A percentile compares a stretch with the other conserved stretches of the same genome.
These are phyloP conservation scores for Druon quercuslanigerum DNA, from an alignment of 1,140 invertebrate genomes.

Conservation along the genomic window DNA sequence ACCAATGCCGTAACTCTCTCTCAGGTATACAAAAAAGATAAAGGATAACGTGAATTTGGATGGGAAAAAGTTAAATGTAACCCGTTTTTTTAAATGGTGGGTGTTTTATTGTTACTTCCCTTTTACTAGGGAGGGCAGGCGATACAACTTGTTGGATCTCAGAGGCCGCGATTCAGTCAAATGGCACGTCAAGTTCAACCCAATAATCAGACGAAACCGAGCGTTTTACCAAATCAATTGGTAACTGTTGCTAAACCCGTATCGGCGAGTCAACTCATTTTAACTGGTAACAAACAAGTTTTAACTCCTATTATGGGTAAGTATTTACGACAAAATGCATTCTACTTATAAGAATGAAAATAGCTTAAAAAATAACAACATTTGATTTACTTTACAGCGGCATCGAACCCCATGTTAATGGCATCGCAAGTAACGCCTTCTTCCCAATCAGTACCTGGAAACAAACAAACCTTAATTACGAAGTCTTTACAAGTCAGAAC, in stretches of 20 bases:
- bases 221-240: conserved; percentile 71
- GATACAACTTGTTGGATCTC: conserved; percentile 79
- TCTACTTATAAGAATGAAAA: background rate
- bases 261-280: conserved; percentile 75
- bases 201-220: conserved; percentile 72
- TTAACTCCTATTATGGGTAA: conserved; percentile 79
- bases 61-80: no score
- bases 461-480: conserved; percentile 72
- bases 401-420: conserved; percentile 73
- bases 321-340: conserved; percentile 45
- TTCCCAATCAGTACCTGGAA: conserved; percentile 70
- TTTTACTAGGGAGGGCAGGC: conserved; percentile 71
- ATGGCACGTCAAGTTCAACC: conserved; percentile 74
- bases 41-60: conserved; percentile 30
- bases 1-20: conserved; percentile 70
- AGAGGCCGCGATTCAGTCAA: conserved; percentile 77
- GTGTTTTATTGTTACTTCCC: conserved; percentile 15
- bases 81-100: no score
- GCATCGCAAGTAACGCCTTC: conserved; percentile 69
- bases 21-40: conserved; percentile 62
- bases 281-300: conserved; percentile 78
- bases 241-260: conserved; percentile 73
- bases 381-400: conserved; percentile 58
- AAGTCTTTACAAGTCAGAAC: conserved; percentile 71
- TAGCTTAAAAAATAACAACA: conserved; percentile 19